Evolutionary conservation across 2,888 invertebrate genomes (phyloP).

Genomic region (Branchellion lobata): DNA sequence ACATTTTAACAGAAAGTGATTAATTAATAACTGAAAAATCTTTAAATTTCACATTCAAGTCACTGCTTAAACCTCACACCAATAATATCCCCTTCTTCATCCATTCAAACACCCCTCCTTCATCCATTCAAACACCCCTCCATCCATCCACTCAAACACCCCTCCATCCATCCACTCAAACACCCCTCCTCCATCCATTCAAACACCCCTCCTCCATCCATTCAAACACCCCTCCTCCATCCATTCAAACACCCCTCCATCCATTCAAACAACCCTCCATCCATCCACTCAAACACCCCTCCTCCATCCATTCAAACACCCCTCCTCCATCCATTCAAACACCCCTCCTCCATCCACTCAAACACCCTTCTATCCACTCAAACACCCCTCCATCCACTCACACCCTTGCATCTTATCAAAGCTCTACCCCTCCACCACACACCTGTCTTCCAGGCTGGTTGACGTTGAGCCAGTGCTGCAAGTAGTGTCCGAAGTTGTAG

Average conservation of each 20-base stretch:
- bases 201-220: not conserved
- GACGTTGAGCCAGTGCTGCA: slow-evolving; percentile 55
- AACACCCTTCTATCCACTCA: not conserved
- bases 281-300: not conserved
- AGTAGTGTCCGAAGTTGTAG: slow-evolving; percentile 56
- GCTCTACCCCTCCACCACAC: not conserved
- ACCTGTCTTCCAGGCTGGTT: slow-evolving; percentile 49
- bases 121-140: slow-evolving; percentile 28
- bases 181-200: not conserved
- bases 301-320: not conserved
- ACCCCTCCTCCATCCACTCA: not conserved
- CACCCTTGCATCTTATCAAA: no score
- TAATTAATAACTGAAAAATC: no score
- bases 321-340: not conserved
- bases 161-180: not conserved
- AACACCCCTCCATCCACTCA: not conserved
- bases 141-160: slow-evolving; percentile 1
- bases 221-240: not conserved
- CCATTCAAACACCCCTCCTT: no score
- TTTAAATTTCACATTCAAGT: no score
- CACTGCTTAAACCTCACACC: no score
- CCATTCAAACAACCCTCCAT: not conserved
- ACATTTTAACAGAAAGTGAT: no score
- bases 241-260: not conserved
- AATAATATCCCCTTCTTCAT: not conserved